Evolutionary conservation across 2,797 vertebrate genomes (phyloP), one percentile per base, ranked within the genome.

Genomic region (Euthynnus affinis): DNA sequence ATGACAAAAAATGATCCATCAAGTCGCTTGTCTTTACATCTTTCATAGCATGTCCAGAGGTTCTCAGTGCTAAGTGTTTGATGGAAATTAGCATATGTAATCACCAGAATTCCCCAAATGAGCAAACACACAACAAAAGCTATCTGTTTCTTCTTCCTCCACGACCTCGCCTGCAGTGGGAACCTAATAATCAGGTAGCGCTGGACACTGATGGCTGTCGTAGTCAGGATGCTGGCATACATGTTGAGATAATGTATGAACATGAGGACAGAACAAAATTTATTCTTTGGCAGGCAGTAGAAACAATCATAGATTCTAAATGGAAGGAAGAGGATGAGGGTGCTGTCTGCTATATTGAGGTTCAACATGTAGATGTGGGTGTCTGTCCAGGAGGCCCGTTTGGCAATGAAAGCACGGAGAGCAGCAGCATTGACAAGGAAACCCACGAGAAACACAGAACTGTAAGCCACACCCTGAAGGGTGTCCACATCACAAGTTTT

Each of bases 251-350:
- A 96, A 78, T 96, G 93, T 27, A 17, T 25, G 20, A 0, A 76
- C 1, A 95, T 64, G 3, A 96, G 86, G 55, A 93, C 55, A 1
- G 90, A 90, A 60, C 95, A 96, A 0, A 93, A 37, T 0, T 0
- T 0, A 0, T 29, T 56, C 10, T 20, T 67, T 0, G 1, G 0
- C 42, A 93, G 27, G 6, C 67, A 53, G 23, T 42, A 12, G 67
- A 89, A 91, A 64, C 86, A 71, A 22, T 94, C 79, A 14, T 79
- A 88, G 17, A 95, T 87, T 71, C 93, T 88, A 23, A 96, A 93
- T 0, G 97, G 97, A 22, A 97, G 87, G 78, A 91, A 93, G 25
- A 96, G 61, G 58, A 97, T 86, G 64, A 97, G 90, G 61, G 93
- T 62, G 27, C 87, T 90, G 81, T 88, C 92, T 9, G 93, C 92